Conservation (phyloP, 2,113 vertebrate species). For the Ophthalmolycus amberensis region DNA sequence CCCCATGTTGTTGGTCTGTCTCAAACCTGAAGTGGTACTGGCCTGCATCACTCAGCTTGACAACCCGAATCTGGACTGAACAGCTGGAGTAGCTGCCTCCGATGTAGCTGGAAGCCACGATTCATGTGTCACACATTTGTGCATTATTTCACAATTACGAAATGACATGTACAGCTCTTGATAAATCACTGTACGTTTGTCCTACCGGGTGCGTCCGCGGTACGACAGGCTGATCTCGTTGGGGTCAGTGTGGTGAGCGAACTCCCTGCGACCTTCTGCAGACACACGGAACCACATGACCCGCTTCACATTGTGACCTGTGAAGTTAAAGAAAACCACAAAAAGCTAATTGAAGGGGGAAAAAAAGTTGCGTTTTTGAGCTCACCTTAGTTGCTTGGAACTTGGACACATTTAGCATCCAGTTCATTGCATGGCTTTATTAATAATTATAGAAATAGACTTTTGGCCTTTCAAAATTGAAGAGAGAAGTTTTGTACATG, state of each 20-base stretch:
- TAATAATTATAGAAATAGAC: neutral
- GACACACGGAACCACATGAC: slow-evolving; percentile 86
- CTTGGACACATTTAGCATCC: neutral
- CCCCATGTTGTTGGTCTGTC: slow-evolving; percentile 80
- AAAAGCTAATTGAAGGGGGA: too few relatives aligned
- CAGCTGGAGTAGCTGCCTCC: slow-evolving; percentile 79
- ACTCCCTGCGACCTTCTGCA: slow-evolving; percentile 75
- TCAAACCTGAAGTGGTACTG: slow-evolving; percentile 86
- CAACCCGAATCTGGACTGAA: slow-evolving; percentile 78
- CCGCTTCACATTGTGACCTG: slow-evolving; percentile 76
- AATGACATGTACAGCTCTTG: neutral
- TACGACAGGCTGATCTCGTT: slow-evolving; percentile 79
- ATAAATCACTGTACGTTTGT: neutral
- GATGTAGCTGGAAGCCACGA: slow-evolving; percentile 64
- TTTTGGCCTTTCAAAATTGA: neutral
- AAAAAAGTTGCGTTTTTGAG: neutral
- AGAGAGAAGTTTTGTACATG: neutral
- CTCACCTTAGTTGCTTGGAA: neutral
- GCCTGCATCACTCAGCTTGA: slow-evolving; percentile 81
- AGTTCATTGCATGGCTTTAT: neutral
- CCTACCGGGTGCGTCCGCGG: slow-evolving; percentile 76
- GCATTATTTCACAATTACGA: neutral
- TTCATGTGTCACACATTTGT: neutral
- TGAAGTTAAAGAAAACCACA: slow-evolving; percentile 7
- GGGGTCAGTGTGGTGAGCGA: slow-evolving; percentile 77